Evolutionary conservation across 2,797 vertebrate species (phyloP).

Genomic region (Lepidocolaptes lacrymiger): DNA sequence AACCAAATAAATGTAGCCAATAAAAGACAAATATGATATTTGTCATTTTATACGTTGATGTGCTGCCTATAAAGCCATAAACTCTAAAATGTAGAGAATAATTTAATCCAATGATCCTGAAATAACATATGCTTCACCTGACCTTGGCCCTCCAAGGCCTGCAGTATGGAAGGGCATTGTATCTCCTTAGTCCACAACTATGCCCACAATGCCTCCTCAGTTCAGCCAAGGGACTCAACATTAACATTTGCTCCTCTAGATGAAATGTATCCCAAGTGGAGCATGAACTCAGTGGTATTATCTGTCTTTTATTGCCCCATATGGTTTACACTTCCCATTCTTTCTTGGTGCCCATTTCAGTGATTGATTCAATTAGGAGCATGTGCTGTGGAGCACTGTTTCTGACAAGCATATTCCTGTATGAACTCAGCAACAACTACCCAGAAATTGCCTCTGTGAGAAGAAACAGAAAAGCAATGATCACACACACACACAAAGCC

Average conservation of each 20-base stretch:
- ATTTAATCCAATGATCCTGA: not conserved
- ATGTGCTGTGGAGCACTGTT: not conserved
- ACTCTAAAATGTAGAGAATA: not conserved
- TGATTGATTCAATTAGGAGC: not conserved
- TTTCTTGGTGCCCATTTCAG: not conserved
- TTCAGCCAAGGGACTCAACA: not conserved
- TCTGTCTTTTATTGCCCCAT: not conserved
- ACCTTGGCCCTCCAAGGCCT: not conserved
- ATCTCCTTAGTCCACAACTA: not conserved
- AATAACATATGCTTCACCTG: not conserved
- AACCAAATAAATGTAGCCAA: constrained; percentile 4
- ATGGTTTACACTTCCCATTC: not conserved
- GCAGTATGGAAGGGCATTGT: not conserved
- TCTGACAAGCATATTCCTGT: not conserved
- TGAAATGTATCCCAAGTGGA: not conserved
- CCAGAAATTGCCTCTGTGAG: not conserved
- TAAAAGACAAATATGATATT: not conserved
- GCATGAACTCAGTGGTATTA: not conserved
- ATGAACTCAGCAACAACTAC: not conserved
- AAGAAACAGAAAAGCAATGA: not conserved
- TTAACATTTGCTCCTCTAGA: not conserved
- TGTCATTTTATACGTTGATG: not conserved
- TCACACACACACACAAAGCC: not conserved
- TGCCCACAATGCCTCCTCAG: not conserved
- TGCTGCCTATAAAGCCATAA: not conserved